These are phyloP conservation scores for Alethe castanea DNA, from an alignment of 2,113 vertebrate species.

Conservation along the genomic window DNA sequence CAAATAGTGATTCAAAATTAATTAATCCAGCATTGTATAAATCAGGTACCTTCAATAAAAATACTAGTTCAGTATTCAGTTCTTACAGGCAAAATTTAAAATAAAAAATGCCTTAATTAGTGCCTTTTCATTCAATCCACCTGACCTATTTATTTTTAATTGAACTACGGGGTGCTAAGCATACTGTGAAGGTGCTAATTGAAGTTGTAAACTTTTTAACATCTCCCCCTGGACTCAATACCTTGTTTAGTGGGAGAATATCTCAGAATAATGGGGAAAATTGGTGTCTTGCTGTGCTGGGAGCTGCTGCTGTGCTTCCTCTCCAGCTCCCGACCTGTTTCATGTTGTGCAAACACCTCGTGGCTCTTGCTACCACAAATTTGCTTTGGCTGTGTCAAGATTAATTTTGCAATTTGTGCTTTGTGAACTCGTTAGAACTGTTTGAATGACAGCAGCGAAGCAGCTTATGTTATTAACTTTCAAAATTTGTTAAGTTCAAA, in stretches of 20 bases:
- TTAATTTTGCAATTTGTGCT: background rate
- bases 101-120: constrained; percentile 1
- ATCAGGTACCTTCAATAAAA: constrained; percentile 23
- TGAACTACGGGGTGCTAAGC: constrained; percentile 7
- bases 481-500: background rate
- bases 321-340: background rate
- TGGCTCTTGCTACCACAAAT: accelerated
- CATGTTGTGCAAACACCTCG: background rate
- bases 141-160: constrained; percentile 48
- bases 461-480: accelerated
- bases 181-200: constrained; percentile 2
- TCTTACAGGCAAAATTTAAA: constrained; percentile 4
- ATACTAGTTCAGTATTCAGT: background rate
- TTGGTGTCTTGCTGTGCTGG: background rate
- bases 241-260: background rate
- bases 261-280: background rate
- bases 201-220: background rate
- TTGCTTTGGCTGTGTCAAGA: background rate
- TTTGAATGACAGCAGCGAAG: accelerated
- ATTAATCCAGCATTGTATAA: constrained; percentile 53
- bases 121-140: constrained; percentile 1
- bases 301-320: background rate
- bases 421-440: background rate
- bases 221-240: background rate
- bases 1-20: constrained; percentile 63